Evolutionary conservation across 1,140 invertebrate species (phyloP), one percentile per base, ranked within the genome.

Genomic region (Musca vetustissima): DNA sequence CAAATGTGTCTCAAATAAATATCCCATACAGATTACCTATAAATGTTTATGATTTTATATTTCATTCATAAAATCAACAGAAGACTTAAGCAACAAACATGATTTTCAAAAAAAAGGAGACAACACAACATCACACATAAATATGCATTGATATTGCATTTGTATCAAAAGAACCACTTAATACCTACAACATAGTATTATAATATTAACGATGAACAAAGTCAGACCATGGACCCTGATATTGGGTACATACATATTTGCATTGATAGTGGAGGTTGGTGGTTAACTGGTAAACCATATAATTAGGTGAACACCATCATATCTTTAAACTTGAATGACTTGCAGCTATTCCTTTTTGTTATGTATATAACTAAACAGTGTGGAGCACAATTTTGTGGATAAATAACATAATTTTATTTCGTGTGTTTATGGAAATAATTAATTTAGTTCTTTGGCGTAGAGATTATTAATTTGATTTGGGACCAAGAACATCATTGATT

Each of bases 61-160:
- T 43, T 13, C 36, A 11, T 43, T 6, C 36, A 2, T 43, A 43
- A 43, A 32, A 43, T 28, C 74, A 69, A 73, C 77, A 67, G 79
- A 79, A 77, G 77, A 79, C 73, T 76, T 79, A 79, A 73, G 76
- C 71, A 75, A 75, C 73, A 65, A 79, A 79, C 77, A 74, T 73
- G 55, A 24, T 65, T 65, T 50, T 49, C 25, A 36, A 32, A n/a
- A n/a, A n/a, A n/a, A n/a, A n/a, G n/a, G n/a, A 43, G 36, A 21
- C n/a, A 61, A 57, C 15, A 8, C 21, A 3, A 21, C 49, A 52
- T 21, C 55, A 36, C 15, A 59, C 24, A 61, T 17, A 61, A 19
- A 43, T n/a, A 28, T 25, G 2, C n/a, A n/a, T 15, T 8, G 24
- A 13, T 24, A 55, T 24, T 9, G 21, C 25, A 28, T 32, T 24